Percentiles rank a stretch among this genome's conserved stretches.
phyloP scores from a whole-genome alignment of 2,888 invertebrate species.

The Boloria selene region DNA sequence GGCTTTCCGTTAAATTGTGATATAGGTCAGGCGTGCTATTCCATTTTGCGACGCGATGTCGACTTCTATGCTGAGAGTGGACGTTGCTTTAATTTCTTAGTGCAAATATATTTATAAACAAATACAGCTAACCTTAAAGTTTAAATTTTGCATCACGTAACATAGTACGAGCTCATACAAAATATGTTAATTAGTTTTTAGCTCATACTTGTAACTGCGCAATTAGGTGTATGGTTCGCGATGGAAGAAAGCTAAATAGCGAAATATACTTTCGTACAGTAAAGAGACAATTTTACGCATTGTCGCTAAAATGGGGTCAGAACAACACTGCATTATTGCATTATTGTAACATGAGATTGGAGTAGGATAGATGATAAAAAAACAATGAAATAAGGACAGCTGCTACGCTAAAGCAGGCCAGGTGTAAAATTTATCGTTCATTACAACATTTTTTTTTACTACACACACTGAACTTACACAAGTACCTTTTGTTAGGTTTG shows the following conservation, averaged over 20 bases:
- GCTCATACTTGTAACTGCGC: too few species aligned
- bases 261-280: slow-evolving; percentile 27
- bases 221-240: slow-evolving; percentile 17
- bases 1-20: slow-evolving; percentile 54
- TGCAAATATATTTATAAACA: background rate
- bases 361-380: slow-evolving; percentile 25
- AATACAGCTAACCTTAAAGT: background rate
- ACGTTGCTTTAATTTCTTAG: slow-evolving; percentile 21
- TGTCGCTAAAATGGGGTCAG: slow-evolving; percentile 33
- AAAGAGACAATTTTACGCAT: slow-evolving; percentile 26
- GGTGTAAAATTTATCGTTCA: slow-evolving; percentile 25
- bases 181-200: background rate
- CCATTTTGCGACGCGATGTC: slow-evolving; percentile 55
- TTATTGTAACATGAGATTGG: slow-evolving; percentile 28
- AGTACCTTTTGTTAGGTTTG: background rate
- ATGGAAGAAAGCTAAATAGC: slow-evolving; percentile 46
- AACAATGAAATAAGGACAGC: slow-evolving; percentile 28
- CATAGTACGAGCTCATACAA: background rate
- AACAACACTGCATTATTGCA: slow-evolving; percentile 26
- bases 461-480: too few species aligned
- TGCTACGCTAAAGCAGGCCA: slow-evolving; percentile 30
- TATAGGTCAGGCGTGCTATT: slow-evolving; percentile 75
- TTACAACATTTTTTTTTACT: slow-evolving; percentile 20
- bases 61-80: slow-evolving; percentile 35
- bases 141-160: background rate